phyloP scores from a whole-genome alignment of 2,113 vertebrate genomes.

The Galemys pyrenaicus region DNA sequence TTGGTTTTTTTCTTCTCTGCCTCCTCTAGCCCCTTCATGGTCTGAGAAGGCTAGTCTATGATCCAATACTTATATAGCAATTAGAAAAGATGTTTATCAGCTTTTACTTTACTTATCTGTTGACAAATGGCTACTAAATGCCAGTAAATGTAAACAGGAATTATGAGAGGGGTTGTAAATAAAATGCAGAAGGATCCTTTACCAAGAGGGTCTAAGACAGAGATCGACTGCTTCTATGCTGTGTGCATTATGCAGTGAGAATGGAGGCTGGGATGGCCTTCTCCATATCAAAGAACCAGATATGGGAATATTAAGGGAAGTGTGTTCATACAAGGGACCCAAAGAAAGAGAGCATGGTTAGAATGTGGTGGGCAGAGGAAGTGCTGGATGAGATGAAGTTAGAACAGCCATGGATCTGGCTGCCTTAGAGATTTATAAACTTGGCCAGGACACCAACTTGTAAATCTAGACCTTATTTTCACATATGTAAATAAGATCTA shows the following conservation, averaged over 20 bases:
- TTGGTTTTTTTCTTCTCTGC: background rate
- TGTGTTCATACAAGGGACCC: background rate
- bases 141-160: background rate
- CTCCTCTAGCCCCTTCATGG: background rate
- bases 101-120: background rate
- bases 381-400: background rate
- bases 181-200: background rate
- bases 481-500: background rate
- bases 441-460: too few species aligned
- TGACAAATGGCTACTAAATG: background rate
- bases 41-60: background rate
- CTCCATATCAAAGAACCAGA: background rate
- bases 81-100: background rate
- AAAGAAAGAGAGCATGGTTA: fast-evolving
- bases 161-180: background rate
- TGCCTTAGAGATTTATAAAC: background rate
- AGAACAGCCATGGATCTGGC: fast-evolving
- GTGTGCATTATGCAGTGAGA: background rate
- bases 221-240: background rate
- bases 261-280: background rate
- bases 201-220: background rate
- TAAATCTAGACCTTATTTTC: background rate
- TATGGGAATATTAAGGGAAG: too few species aligned
- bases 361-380: background rate
- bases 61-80: background rate